Evolutionary conservation across 1,140 invertebrate genomes (phyloP), one percentile per base, ranked within the genome.

Genomic region (Thaumetopoea pityocampa): DNA sequence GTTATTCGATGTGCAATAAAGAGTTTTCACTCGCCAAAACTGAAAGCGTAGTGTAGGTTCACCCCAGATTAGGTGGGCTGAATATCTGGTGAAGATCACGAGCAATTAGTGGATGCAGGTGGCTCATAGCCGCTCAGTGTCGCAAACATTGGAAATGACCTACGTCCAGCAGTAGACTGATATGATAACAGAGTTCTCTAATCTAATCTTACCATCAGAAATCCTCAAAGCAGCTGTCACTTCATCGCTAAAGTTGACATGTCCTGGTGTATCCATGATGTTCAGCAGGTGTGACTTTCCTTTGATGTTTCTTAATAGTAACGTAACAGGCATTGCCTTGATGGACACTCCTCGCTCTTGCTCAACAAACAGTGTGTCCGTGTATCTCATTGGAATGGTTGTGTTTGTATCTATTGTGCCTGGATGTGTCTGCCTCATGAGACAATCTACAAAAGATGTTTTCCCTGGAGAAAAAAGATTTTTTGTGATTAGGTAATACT

Each of bases 171-270:
- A 5, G 2, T 6, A n/a, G 4, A 10, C 29, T 15, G 3, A 29
- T 15, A 15, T 14, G n/a, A n/a, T 7, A 3, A 32, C 16, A 10
- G n/a, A 20, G 7, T 11, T 17, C 10, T 8, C 12, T 5, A 12
- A 5, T 14, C 17, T 10, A 8, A 17, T 57, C 61, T 67, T 48
- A 85, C 98, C 98, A 87, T 99, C 98, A 62, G 94, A 96, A 23
- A 99, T 87, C 30, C 98, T 89, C 86, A 98, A 95, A 0, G 98
- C 95, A 15, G 98, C 98, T 1, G 98, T 99, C 1, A 96, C 96
- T 88, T 99, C 98, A 87, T 99, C 98, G 10, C 98, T 99, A 74
- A 99, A 99, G 77, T 99, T 99, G 0, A 99, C 98, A 87, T 99
- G 98, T n/a, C 92, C 97, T n/a, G 98, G 97, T 1, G 98, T 99